Conservation (phyloP, 2,888 invertebrate species). For the Calameuta filiformis region DNA sequence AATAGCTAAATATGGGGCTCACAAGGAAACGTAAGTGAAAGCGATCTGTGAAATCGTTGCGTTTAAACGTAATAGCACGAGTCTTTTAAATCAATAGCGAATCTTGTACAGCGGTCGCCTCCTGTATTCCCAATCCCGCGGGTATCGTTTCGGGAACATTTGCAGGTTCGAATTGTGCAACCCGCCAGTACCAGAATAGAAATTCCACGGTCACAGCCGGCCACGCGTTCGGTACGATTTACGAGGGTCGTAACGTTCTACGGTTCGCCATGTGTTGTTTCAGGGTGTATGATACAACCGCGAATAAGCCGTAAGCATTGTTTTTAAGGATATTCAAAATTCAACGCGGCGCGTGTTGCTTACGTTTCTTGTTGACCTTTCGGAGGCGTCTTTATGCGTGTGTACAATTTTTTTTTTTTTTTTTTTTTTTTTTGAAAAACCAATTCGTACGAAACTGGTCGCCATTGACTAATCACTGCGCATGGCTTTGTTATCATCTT, state of each 20-base stretch:
- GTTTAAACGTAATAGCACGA: not conserved
- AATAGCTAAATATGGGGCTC: not conserved
- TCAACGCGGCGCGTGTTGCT: not conserved
- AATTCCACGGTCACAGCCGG: not conserved
- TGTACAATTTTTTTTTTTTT: too few relatives aligned
- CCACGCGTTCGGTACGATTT: not conserved
- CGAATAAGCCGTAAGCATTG: not conserved
- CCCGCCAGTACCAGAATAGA: not conserved
- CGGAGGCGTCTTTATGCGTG: not conserved
- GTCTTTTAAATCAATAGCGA: not conserved
- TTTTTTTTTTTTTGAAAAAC: too few relatives aligned
- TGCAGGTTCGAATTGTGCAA: not conserved
- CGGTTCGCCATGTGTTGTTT: not conserved
- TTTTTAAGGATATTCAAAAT: not conserved
- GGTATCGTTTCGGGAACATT: not conserved
- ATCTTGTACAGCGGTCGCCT: not conserved
- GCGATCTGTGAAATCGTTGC: not conserved
- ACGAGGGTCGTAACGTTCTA: not conserved
- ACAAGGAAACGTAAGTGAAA: not conserved
- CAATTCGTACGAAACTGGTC: not conserved
- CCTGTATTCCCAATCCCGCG: not conserved
- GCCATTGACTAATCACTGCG: not conserved
- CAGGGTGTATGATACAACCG: not conserved
- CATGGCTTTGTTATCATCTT: not conserved
- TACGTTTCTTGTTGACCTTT: not conserved